Evolutionary conservation across 2,888 invertebrate species (phyloP).

Genomic region (Liodrosophila aerea): DNA sequence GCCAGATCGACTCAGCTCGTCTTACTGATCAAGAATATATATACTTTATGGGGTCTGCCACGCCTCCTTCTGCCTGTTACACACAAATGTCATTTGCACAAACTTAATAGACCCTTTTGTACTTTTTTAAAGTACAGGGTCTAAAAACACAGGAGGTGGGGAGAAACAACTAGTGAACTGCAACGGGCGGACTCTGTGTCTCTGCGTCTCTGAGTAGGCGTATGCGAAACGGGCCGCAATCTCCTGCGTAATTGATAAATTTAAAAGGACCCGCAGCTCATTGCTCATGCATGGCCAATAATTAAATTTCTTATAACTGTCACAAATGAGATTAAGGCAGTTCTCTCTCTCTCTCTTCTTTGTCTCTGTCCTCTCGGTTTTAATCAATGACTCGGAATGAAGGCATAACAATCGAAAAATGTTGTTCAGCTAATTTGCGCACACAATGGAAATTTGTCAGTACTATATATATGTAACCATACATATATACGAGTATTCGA

Average conservation of each 20-base stretch:
- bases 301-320: constrained; percentile 44
- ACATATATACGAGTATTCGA: constrained; percentile 4
- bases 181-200: constrained; percentile 12
- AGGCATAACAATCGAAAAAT: constrained; percentile 13
- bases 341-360: too few species aligned
- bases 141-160: too few species aligned
- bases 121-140: too few species aligned
- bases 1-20: too few species aligned
- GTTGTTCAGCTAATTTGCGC: constrained; percentile 35
- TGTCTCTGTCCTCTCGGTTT: too few species aligned
- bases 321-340: not conserved
- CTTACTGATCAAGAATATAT: too few species aligned
- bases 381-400: not conserved
- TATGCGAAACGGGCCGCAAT: constrained; percentile 7
- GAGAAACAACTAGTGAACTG: constrained; percentile 11
- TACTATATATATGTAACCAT: too few species aligned
- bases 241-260: constrained; percentile 53
- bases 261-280: constrained; percentile 17
- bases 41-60: too few species aligned
- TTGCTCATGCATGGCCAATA: constrained; percentile 39
- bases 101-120: too few species aligned
- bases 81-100: too few species aligned
- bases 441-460: constrained; percentile 43
- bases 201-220: constrained; percentile 21
- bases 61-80: too few species aligned